Evolutionary conservation across 1,140 invertebrate genomes (phyloP).

Genomic region (Drosophila melanica): DNA sequence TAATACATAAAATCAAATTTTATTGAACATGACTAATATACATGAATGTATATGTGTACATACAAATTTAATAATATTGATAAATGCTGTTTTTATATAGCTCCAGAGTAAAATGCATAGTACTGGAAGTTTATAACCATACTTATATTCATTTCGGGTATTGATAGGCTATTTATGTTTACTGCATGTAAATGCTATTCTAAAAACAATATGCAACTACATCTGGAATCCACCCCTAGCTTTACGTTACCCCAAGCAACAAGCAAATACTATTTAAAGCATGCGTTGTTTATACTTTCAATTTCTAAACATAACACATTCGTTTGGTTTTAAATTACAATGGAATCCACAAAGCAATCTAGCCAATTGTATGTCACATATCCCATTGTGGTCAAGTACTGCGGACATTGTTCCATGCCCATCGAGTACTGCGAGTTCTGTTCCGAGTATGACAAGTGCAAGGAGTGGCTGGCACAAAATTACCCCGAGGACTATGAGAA

Average conservation of each 20-base stretch:
- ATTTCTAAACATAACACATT: conserved; percentile 9
- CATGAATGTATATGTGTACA: not conserved
- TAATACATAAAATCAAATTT: not conserved
- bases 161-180: too few relatives aligned
- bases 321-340: conserved; percentile 20
- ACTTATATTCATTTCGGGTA: too few relatives aligned
- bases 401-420: conserved; percentile 96
- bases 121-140: not conserved
- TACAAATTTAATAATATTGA: not conserved
- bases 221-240: too few relatives aligned
- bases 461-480: conserved; percentile 97
- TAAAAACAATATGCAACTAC: too few relatives aligned
- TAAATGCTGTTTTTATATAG: not conserved
- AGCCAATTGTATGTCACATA: conserved; percentile 85
- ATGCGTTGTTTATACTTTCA: conserved; percentile 5
- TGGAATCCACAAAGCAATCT: conserved; percentile 7
- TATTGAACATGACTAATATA: not conserved
- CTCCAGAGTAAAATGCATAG: not conserved
- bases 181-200: too few relatives aligned
- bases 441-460: conserved; percentile 98
- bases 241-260: not conserved
- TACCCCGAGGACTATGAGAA: conserved; percentile 96
- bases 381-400: conserved; percentile 94
- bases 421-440: conserved; percentile 99
- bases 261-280: not conserved